A percentile compares a stretch with the other conserved stretches of the same genome.
These are phyloP conservation scores for Camponotus vicinus DNA, from an alignment of 1,140 invertebrate species.

Conservation along the genomic window DNA sequence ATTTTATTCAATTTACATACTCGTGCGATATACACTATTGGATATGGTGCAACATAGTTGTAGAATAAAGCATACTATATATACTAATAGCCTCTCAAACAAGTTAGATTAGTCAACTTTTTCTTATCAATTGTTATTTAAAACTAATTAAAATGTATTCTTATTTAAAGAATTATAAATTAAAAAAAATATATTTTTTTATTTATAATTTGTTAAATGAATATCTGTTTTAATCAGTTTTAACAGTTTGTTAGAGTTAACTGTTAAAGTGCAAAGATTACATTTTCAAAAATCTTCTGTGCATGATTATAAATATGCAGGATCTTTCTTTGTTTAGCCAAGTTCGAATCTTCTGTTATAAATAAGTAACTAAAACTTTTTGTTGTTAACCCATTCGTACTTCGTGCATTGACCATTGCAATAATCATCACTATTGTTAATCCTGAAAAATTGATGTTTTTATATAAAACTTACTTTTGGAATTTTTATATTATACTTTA, in stretches of 20 bases:
- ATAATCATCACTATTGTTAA: not conserved
- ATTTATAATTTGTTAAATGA: not conserved
- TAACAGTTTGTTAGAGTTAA: not conserved
- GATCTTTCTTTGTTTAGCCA: not conserved
- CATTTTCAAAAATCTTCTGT: not conserved
- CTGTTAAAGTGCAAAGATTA: not conserved
- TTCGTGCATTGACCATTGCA: not conserved
- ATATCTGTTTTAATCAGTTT: not conserved
- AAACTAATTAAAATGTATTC: too few relatives aligned
- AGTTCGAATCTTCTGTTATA: not conserved
- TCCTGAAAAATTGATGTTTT: not conserved
- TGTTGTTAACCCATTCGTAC: slow-evolving; percentile 5
- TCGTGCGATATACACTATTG: not conserved
- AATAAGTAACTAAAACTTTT: not conserved
- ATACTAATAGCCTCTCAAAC: not conserved
- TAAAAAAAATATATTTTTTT: not conserved
- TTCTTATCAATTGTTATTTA: not conserved
- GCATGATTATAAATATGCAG: not conserved
- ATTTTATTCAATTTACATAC: not conserved
- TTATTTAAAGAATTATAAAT: not conserved
- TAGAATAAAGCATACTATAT: not conserved
- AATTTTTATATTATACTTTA: slow-evolving; percentile 19
- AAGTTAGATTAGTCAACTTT: not conserved
- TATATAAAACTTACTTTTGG: not conserved
- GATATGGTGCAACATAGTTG: not conserved